phyloP scores from a whole-genome alignment of 2,888 invertebrate species.

The Drosophila aldrichi region DNA sequence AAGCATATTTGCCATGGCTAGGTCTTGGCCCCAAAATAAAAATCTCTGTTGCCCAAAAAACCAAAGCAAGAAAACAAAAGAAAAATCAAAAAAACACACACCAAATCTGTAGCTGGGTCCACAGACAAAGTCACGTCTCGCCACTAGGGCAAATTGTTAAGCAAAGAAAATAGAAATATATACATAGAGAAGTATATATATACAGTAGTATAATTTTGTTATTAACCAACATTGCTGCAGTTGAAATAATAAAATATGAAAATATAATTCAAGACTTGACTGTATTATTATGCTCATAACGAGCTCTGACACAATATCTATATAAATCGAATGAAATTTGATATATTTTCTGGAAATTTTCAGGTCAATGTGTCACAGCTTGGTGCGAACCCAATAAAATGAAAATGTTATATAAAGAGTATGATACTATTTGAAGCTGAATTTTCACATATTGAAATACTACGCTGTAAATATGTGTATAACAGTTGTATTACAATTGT shows the following conservation, averaged over 20 bases:
- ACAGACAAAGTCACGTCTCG: slow-evolving; percentile 56
- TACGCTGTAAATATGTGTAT: too few species aligned
- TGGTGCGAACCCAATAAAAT: not conserved
- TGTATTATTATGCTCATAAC: not conserved
- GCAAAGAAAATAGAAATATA: slow-evolving; percentile 34
- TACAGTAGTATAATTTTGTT: not conserved
- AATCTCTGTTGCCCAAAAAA: slow-evolving; percentile 34
- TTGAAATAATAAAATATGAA: not conserved
- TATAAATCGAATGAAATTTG: not conserved
- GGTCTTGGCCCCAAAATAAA: slow-evolving; percentile 46
- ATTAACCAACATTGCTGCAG: not conserved
- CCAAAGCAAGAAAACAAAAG: not conserved
- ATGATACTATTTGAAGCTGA: not conserved
- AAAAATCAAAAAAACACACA: not conserved
- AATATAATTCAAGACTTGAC: not conserved
- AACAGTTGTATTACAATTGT: too few species aligned
- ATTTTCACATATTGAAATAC: too few species aligned
- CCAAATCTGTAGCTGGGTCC: slow-evolving; percentile 31
- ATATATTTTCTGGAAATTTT: not conserved
- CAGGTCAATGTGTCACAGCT: not conserved
- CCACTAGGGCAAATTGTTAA: slow-evolving; percentile 60
- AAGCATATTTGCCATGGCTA: slow-evolving; percentile 55
- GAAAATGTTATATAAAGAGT: not conserved
- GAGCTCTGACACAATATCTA: not conserved
- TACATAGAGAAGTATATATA: not conserved